Conservation (phyloP, 2,888 invertebrate genomes). For the Pseudococcus jackbeardsleyi region DNA sequence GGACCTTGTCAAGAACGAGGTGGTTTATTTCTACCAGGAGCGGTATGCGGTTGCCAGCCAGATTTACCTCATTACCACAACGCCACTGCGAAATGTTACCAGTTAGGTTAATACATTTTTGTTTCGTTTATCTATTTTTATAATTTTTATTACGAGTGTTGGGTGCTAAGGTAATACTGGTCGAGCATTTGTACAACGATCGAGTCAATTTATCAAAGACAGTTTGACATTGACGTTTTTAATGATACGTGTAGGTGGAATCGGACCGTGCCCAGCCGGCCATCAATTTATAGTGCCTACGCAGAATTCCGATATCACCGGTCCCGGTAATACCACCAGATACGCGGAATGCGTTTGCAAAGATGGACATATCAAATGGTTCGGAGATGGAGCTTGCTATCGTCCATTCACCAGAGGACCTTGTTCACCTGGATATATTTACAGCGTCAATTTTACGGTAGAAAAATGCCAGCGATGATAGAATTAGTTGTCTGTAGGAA, state of each 20-base stretch:
- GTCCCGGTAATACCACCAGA: constrained; percentile 60
- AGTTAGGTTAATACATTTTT: constrained; percentile 75
- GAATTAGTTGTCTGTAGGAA: background rate
- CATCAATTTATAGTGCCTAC: constrained; percentile 77
- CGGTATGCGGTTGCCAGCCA: constrained; percentile 80
- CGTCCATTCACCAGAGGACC: constrained; percentile 85
- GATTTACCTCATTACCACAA: constrained; percentile 82
- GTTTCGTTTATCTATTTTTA: background rate
- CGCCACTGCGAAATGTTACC: constrained; percentile 79
- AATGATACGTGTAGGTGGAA: constrained; percentile 74
- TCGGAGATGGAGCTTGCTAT: constrained; percentile 75
- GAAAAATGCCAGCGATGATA: background rate
- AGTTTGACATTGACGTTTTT: background rate
- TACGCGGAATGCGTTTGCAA: constrained; percentile 68
- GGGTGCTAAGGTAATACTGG: background rate
- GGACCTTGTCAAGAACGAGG: constrained; percentile 85
- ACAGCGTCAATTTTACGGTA: constrained; percentile 67
- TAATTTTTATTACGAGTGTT: background rate
- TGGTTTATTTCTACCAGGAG: constrained; percentile 82
- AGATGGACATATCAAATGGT: constrained; percentile 68
- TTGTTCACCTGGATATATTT: constrained; percentile 71
- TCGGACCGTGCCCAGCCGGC: constrained; percentile 82
- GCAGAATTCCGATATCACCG: constrained; percentile 58
- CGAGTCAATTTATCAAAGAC: too few species aligned
- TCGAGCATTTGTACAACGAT: too few species aligned